Evolutionary conservation across 2,797 vertebrate genomes (phyloP).

Genomic region (Zenarchopterus dispar): DNA sequence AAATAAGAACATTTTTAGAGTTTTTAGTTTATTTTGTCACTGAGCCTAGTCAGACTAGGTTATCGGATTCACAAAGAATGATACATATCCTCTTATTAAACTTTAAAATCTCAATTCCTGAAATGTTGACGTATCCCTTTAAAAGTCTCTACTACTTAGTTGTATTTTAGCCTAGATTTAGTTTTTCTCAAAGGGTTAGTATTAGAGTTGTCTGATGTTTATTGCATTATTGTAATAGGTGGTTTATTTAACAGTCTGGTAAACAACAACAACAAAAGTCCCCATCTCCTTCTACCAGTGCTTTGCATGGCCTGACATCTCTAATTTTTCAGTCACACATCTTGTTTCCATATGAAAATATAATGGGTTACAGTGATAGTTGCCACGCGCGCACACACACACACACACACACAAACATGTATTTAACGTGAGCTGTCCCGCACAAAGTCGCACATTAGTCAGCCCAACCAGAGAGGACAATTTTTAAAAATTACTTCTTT

Average conservation of each 20-base stretch:
- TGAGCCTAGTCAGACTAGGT: too few species aligned
- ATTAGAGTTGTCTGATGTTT: conserved; percentile 27
- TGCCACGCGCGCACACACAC: conserved; percentile 49
- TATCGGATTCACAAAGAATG: too few species aligned
- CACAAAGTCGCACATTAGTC: conserved; percentile 55
- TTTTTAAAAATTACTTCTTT: conserved; percentile 73
- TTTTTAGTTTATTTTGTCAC: too few species aligned
- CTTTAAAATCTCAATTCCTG: too few species aligned
- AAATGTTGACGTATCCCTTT: too few species aligned
- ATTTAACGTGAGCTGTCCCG: conserved; percentile 69
- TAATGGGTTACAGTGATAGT: conserved; percentile 67
- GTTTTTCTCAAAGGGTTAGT: conserved; percentile 18
- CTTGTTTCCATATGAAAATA: conserved; percentile 74
- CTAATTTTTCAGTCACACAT: conserved; percentile 53
- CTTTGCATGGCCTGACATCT: conserved; percentile 63
- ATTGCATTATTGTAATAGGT: too few species aligned
- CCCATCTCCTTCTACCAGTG: conserved; percentile 50
- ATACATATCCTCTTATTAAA: too few species aligned
- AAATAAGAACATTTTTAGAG: too few species aligned
- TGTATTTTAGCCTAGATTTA: conserved; percentile 3
- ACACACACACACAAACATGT: conserved; percentile 44
- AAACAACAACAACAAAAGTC: too few species aligned
- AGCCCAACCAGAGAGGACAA: conserved; percentile 70
- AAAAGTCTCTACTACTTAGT: too few species aligned
- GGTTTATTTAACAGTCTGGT: conserved; percentile 4